Base-by-base conservation (phyloP, 2,888 invertebrate species). In the Acanthacorydalis orientalis region DNA sequence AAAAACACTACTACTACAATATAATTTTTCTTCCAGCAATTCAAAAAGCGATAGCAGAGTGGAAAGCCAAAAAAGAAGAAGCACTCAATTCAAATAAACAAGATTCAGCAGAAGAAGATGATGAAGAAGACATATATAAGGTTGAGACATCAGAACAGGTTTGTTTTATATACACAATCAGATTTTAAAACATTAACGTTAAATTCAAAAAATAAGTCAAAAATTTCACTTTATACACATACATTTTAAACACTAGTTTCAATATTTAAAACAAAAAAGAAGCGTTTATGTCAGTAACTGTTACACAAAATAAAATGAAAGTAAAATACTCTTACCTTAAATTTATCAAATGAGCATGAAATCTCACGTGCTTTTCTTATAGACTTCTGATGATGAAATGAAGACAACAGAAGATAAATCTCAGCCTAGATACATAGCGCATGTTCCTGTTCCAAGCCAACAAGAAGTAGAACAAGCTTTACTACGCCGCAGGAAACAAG, bases 401-500 rank as follows among this genome's bases (percentile, higher is more conserved):
- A 50, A 51, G 53, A 56, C 65, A 64, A 43, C 63, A 60, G 60
- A 65, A 56, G 58, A 63, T 62, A 60, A 62, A 54, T 61, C 70
- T 56, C 70, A 68, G 51, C 67, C 74, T 41, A 70, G 75, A 51
- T 84, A 80, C 61, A 83, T 83, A 7, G 81, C 85, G 15, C 91
- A 92, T 63, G 92, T 92, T 42, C 83, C 90, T 7, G 91, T 97
- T 33, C 96, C 96, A 0, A 84, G 89, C 11, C 95, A 96, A 64
- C 83, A 85, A 64, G 92, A 96, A 63, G 83, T 97, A 52, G 93
- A 95, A 61, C 86, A 87, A 58, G 95, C 95, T 0, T 69, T 98
- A 48, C 70, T 98, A 1, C 75, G 78, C 53, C 78, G 89, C 58
- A 89, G 92, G 64, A 98, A 98, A 64, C 83, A 84, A 62, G 93